Evolutionary conservation across 2,797 vertebrate genomes (phyloP).

Genomic region (Poecilia gillii): DNA sequence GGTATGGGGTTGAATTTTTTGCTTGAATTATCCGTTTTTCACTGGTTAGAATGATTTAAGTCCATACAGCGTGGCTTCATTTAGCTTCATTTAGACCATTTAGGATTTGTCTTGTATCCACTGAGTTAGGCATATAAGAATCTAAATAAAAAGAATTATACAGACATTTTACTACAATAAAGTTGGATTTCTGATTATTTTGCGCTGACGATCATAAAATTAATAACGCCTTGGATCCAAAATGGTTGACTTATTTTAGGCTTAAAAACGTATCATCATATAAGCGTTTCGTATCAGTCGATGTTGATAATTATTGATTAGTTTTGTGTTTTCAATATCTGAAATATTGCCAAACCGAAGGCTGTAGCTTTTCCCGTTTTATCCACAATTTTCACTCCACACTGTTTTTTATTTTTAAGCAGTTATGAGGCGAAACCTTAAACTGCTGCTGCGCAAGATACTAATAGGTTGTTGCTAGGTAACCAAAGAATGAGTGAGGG

Average conservation of each 20-base stretch:
- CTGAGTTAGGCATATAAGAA: not conserved
- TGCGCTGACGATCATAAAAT: not conserved
- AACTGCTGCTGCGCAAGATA: too few species aligned
- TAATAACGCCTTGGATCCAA: not conserved
- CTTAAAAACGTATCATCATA: too few species aligned
- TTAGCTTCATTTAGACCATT: not conserved
- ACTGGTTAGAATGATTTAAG: not conserved
- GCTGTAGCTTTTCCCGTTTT: too few species aligned
- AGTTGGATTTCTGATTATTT: not conserved
- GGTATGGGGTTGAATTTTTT: not conserved
- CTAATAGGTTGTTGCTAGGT: too few species aligned
- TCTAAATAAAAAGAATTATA: not conserved
- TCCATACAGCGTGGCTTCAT: conserved; percentile 1
- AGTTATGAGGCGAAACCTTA: too few species aligned
- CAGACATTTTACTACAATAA: not conserved
- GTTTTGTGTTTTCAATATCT: too few species aligned
- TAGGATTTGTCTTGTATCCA: not conserved
- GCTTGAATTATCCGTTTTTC: conserved; percentile 1
- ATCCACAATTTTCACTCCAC: too few species aligned
- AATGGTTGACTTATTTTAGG: not conserved
- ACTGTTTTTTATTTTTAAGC: too few species aligned
- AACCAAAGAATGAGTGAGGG: too few species aligned
- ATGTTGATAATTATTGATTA: too few species aligned
- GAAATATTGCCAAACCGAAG: too few species aligned
- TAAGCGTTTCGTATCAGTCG: too few species aligned